Base-by-base conservation (phyloP, 2,113 vertebrate genomes). In the Megalops atlanticus region DNA sequence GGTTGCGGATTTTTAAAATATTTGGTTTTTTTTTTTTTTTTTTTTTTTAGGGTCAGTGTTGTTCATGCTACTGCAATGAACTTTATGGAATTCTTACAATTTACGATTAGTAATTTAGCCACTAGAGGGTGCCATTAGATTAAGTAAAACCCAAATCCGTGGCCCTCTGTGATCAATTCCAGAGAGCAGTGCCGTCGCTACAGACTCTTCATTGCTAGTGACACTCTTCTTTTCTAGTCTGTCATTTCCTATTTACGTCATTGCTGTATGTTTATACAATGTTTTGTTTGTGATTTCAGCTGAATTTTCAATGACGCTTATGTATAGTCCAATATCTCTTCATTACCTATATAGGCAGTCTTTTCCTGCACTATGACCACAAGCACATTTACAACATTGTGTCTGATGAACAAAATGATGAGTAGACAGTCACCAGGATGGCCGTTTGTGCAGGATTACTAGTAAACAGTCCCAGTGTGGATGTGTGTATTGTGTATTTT, bases 41-140 rank as follows among this genome's bases (percentile, higher is more conserved):
- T 47, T 15, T 8, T 78, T 41, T 41, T 41, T n/a, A 64, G n/a
- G n/a, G 24, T 8, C 49, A 36, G 31, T 39, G 31, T 54, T 43
- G 33, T 40, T 68, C 58, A 27, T 0, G 11, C 12, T 64, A 10
- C n/a, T 64, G 10, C 11, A 24, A 64, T n/a, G n/a, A n/a, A n/a
- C n/a, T 64, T n/a, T 31, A 27, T 64, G 24, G n/a, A 64, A 27
- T 24, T 31, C 58, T 31, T 2, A 64, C 58, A 64, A 8, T 8
- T 27, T 41, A 33, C 41, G 36, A n/a, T 41, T 38, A 41, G 18
- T 16, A 31, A 78, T 43, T 40, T 78, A 33, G 2, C 54, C 77
- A 68, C 77, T 78, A 78, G 77, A 68, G 77, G 77, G 54, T 27
- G 68, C 36, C 21, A 76, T 52, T 18, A 38, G 18, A 39, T 68